Conservation (phyloP, 2,113 vertebrate genomes). For the Addax nasomaculatus region DNA sequence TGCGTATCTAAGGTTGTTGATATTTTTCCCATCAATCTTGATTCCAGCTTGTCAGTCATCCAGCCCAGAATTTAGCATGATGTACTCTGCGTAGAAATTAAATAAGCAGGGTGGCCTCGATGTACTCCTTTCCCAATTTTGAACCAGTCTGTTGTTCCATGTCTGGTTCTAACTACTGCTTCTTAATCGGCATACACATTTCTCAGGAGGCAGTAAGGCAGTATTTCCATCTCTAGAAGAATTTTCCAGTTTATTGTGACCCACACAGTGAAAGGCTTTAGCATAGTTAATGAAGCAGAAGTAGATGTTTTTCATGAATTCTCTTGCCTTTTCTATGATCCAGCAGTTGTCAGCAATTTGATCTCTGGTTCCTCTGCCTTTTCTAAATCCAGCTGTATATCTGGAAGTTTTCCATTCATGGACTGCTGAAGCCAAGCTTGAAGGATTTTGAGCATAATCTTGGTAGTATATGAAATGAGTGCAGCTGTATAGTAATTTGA, state of each 20-base stretch:
- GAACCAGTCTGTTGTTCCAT: neutral
- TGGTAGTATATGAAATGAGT: neutral
- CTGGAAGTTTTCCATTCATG: neutral
- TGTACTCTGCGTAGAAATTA: neutral
- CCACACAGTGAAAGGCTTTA: neutral
- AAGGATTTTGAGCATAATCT: neutral
- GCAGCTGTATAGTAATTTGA: neutral
- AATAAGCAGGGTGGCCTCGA: neutral
- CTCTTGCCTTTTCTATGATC: neutral
- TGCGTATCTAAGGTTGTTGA: neutral
- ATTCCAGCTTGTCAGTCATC: neutral
- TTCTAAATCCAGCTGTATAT: neutral
- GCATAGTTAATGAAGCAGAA: neutral
- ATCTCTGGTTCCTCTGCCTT: neutral
- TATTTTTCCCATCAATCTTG: neutral
- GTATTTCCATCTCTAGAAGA: neutral
- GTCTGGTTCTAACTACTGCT: neutral
- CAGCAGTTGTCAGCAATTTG: neutral
- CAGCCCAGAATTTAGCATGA: neutral
- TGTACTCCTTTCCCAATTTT: neutral
- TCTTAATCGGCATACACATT: neutral
- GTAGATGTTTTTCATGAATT: neutral
- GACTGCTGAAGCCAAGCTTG: neutral
- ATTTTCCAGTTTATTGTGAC: neutral
- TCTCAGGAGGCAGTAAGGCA: neutral